Conservation (phyloP, 2,797 vertebrate genomes). For the Hyperoplus lanceolatus region DNA sequence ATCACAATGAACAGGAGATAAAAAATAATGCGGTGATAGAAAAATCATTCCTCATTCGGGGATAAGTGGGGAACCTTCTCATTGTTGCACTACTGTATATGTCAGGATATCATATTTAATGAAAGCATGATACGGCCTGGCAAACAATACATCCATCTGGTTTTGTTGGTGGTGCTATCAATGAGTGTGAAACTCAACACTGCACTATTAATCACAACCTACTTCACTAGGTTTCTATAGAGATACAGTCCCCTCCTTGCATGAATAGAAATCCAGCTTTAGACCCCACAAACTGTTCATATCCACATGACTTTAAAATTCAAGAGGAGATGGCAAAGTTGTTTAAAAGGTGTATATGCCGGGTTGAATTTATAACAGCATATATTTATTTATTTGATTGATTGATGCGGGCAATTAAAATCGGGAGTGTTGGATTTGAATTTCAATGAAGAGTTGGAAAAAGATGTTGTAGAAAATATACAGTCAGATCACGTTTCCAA, state of each 20-base stretch:
- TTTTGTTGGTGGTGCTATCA: neutral
- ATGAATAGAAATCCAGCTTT: neutral
- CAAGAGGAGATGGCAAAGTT: neutral
- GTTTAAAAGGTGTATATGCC: neutral
- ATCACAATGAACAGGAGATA: neutral
- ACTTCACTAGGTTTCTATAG: neutral
- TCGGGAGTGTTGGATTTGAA: neutral
- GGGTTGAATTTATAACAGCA: neutral
- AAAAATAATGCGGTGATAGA: neutral
- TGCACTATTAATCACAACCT: neutral
- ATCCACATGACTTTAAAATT: neutral
- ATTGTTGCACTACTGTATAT: neutral
- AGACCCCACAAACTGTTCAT: neutral
- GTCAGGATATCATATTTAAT: neutral
- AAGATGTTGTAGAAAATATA: conserved; percentile 5
- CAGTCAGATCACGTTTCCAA: conserved; percentile 1
- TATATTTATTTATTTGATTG: neutral
- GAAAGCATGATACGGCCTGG: neutral
- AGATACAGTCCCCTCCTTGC: neutral
- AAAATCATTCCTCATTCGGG: neutral
- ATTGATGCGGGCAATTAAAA: neutral
- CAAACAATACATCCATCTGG: neutral
- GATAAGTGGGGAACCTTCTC: neutral
- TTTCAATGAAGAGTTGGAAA: neutral
- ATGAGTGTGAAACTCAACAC: neutral